A percentile compares a stretch with the other conserved stretches of the same genome.
phyloP scores from a whole-genome alignment of 2,888 invertebrate species.

The Caenorhabditis drosophilae region DNA sequence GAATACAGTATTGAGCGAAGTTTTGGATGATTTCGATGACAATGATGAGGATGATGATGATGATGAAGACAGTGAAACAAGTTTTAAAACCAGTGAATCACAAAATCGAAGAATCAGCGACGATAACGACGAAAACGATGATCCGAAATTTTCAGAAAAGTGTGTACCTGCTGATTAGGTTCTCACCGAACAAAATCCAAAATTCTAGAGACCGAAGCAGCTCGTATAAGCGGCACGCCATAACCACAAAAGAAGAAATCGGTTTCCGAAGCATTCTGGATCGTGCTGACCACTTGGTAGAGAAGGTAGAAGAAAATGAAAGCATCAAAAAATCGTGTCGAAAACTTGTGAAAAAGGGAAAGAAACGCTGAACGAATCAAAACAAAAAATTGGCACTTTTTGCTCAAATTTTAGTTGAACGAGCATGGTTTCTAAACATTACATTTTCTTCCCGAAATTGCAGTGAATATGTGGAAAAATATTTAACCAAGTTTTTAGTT shows the following conservation, averaged over 20 bases:
- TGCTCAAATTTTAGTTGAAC: too few relatives aligned
- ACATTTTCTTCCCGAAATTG: too few relatives aligned
- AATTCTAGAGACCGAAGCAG: slow-evolving; percentile 35
- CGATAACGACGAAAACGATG: slow-evolving; percentile 28
- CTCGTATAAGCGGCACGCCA: slow-evolving; percentile 61
- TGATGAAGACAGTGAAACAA: slow-evolving; percentile 8
- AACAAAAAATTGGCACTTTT: too few relatives aligned
- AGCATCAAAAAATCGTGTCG: slow-evolving; percentile 26
- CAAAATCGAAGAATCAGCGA: slow-evolving; percentile 14
- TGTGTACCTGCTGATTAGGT: not conserved
- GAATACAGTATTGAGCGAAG: slow-evolving; percentile 18
- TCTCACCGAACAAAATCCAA: not conserved
- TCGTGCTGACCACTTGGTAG: slow-evolving; percentile 59
- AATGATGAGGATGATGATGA: slow-evolving; percentile 45
- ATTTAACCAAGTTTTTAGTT: too few relatives aligned
- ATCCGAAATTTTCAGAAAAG: slow-evolving; percentile 12
- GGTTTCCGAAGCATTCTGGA: slow-evolving; percentile 58
- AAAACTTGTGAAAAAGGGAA: slow-evolving; percentile 35
- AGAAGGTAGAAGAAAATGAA: slow-evolving; percentile 63
- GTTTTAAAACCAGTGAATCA: too few relatives aligned
- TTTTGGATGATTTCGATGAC: slow-evolving; percentile 31
- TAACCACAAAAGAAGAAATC: slow-evolving; percentile 62
- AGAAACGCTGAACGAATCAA: too few relatives aligned
- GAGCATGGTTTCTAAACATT: too few relatives aligned
- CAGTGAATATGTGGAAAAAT: too few relatives aligned